Base-by-base conservation (phyloP, 2,888 invertebrate species). In the Argyresthia albistria region DNA sequence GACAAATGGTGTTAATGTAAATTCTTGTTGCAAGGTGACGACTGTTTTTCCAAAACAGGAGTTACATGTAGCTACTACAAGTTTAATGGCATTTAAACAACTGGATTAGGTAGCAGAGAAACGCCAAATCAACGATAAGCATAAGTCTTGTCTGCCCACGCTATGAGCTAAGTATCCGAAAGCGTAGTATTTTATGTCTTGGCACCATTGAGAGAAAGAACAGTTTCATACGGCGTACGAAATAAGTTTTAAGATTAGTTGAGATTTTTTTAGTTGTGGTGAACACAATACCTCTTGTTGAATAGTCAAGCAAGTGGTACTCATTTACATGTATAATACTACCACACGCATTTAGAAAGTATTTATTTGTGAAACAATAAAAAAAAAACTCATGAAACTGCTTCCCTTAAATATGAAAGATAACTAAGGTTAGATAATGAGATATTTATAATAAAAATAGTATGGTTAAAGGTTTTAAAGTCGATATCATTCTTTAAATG, bases 101-200 rank as follows among this genome's bases (percentile, higher is more conserved):
- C 78, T 83, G 76, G 80, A 82, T 79, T 80, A 82, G 76, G 83
- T 83, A 83, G 82, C 83, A 62, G 76, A 77, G 81, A 81, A 83
- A 83, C 78, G 77, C 77, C 80, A 79, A 81, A 80, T 76, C 71
- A 69, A 70, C 76, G 80, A 84, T 84, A 84, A 83, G 78, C 78
- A 75, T 81, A 77, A 68, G 68, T 79, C 82, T 80, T 81, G 75
- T 77, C 83, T 73, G 68, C 84, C 84, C 83, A 84, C 83, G 79
- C 79, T 51, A 12, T 25, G 43, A 42, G 42, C 50, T 11, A 15
- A 14, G 14, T 45, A 16, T 6, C 11, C 35, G n/a, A 25, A 8
- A 47, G 12, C 35, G 7, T 47, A 12, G 8, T 35, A 35, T 39
- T 39, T 60, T 54, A 66, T 59, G 59, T 61, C 67, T 69, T 63